phyloP scores from a whole-genome alignment of 2,797 vertebrate genomes.

The Phyllotis vaccarum region DNA sequence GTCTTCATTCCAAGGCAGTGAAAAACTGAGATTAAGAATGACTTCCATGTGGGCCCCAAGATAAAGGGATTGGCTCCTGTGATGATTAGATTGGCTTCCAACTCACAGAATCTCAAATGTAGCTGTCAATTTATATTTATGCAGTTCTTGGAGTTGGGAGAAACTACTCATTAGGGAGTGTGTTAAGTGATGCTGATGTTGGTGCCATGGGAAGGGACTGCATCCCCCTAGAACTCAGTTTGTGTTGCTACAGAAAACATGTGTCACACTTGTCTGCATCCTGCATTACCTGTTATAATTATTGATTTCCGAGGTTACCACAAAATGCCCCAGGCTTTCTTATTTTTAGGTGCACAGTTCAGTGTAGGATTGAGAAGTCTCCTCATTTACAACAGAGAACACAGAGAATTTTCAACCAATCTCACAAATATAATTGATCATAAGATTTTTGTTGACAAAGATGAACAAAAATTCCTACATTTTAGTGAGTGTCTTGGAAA shows the following conservation, averaged over 20 bases:
- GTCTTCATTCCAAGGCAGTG: not conserved
- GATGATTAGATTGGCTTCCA: not conserved
- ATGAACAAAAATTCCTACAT: not conserved
- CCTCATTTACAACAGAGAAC: not conserved
- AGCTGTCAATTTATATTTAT: not conserved
- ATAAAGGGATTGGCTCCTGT: too few species aligned
- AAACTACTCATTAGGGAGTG: not conserved
- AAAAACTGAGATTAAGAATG: not conserved
- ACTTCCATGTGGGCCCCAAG: not conserved
- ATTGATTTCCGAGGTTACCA: not conserved
- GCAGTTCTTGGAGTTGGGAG: not conserved
- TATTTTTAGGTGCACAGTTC: constrained; percentile 13
- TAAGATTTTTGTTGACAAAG: not conserved
- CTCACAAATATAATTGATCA: not conserved
- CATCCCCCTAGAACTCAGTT: not conserved
- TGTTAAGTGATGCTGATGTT: not conserved
- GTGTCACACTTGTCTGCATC: not conserved
- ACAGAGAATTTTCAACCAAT: not conserved
- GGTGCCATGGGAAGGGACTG: fast-evolving
- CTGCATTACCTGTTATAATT: not conserved
- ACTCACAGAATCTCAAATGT: not conserved
- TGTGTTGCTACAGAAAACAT: not conserved
- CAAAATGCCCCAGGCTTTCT: not conserved
- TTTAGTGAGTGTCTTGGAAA: constrained; percentile 11
- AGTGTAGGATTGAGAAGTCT: not conserved